phyloP scores from a whole-genome alignment of 1,140 invertebrate species.

The Drosophila sechellia region DNA sequence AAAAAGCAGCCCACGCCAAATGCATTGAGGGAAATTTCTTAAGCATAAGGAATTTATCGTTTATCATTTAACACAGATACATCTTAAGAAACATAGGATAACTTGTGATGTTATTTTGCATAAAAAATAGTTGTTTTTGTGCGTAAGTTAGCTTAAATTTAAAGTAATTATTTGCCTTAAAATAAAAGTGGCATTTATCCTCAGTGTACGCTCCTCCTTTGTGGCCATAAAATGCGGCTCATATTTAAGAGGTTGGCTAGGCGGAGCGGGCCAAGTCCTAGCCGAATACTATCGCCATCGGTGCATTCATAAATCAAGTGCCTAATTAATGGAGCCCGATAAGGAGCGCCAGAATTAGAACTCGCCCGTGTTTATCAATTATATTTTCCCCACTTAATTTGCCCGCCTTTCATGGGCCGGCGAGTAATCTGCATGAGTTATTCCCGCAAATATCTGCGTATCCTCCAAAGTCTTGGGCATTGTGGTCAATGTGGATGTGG shows the following conservation, averaged over 20 bases:
- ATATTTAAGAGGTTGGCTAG: constrained; percentile 26
- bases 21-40: constrained; percentile 4
- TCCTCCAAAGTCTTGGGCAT: constrained; percentile 27
- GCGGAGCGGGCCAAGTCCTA: neutral
- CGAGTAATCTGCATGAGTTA: constrained; percentile 76
- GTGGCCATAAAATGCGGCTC: constrained; percentile 17
- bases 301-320: constrained; percentile 73
- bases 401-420: constrained; percentile 60
- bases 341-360: constrained; percentile 71
- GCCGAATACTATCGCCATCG: constrained; percentile 47
- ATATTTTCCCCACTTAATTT: constrained; percentile 78
- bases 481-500: constrained; percentile 22
- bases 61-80: neutral
- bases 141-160: no score
- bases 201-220: neutral
- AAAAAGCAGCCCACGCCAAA: constrained; percentile 33
- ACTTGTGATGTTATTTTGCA: no score
- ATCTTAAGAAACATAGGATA: no score
- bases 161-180: no score
- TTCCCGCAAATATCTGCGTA: constrained; percentile 67
- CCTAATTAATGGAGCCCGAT: constrained; percentile 75
- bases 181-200: neutral
- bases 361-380: constrained; percentile 74
- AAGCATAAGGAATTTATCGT: no score
- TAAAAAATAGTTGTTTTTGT: no score